phyloP scores from a whole-genome alignment of 92 coral and sea anemone species.

The Palythoa heliodiscus region DNA sequence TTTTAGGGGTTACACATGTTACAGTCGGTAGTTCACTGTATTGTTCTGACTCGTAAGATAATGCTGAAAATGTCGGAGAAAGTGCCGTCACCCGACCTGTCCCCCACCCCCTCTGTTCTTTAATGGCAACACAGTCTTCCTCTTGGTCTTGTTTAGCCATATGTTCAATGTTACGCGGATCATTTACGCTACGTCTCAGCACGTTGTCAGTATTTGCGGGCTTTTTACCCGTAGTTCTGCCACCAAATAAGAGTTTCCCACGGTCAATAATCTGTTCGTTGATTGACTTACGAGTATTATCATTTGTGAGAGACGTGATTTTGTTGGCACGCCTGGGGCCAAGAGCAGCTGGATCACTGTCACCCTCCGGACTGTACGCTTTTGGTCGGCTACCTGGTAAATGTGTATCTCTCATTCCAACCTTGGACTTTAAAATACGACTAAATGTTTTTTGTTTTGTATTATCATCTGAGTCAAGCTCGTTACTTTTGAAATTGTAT shows the following conservation, averaged over 20 bases:
- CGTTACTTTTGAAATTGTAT: background rate
- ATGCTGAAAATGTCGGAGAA: slow-evolving; percentile 80
- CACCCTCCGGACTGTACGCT: slow-evolving; percentile 87
- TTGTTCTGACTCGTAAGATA: slow-evolving; percentile 77
- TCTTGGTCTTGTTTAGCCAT: slow-evolving; percentile 10
- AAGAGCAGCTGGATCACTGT: slow-evolving; percentile 72
- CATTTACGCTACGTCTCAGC: background rate
- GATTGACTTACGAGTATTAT: background rate
- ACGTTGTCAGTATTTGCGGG: background rate
- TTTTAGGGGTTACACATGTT: slow-evolving; percentile 53
- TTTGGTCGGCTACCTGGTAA: slow-evolving; percentile 64
- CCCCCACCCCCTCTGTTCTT: slow-evolving; percentile 7
- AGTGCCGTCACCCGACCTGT: slow-evolving; percentile 38
- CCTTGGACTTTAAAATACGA: slow-evolving; percentile 1
- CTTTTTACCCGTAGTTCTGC: background rate
- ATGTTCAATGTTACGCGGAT: background rate
- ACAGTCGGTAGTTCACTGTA: slow-evolving; percentile 86
- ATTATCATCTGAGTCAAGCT: background rate
- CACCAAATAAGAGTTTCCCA: background rate
- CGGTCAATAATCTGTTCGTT: background rate
- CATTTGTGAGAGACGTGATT: background rate
- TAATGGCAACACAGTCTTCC: background rate
- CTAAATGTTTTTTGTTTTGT: slow-evolving; percentile 5
- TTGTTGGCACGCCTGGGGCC: slow-evolving; percentile 51
- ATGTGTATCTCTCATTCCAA: slow-evolving; percentile 9